These are phyloP conservation scores for Corella eumyota DNA, from an alignment of 23 tunicate species.

Conservation along the genomic window DNA sequence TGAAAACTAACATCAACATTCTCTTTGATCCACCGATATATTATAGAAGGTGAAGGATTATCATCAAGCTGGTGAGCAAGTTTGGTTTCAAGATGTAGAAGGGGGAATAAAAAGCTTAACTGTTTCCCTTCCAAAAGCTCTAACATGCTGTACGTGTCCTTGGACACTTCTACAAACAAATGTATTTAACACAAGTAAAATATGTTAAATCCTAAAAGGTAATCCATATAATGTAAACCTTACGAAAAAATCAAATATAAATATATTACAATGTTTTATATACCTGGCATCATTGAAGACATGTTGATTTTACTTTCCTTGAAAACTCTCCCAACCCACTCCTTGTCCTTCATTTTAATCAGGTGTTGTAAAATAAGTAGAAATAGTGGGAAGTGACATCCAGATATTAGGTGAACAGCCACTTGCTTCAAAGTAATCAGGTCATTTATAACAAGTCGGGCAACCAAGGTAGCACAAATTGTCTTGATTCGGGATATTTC, in stretches of 20 bases:
- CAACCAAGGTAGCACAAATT: slow-evolving; percentile 14
- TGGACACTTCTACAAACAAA: slow-evolving; percentile 36
- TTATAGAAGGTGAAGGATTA: slow-evolving; percentile 15
- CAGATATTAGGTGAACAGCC: slow-evolving; percentile 28
- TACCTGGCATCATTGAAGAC: slow-evolving; percentile 53
- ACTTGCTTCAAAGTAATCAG: slow-evolving; percentile 18
- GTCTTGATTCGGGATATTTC: slow-evolving; percentile 31
- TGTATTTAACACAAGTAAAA: not conserved
- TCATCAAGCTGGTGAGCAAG: slow-evolving; percentile 28
- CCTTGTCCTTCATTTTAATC: slow-evolving; percentile 18
- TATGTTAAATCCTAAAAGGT: not conserved
- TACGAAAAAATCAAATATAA: not conserved
- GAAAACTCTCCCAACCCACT: slow-evolving; percentile 12
- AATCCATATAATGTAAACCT: not conserved
- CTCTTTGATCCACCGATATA: slow-evolving; percentile 59
- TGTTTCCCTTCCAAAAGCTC: slow-evolving; percentile 53
- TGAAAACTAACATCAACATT: slow-evolving; percentile 34
- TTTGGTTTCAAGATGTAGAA: slow-evolving; percentile 36
- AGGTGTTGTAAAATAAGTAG: slow-evolving; percentile 39
- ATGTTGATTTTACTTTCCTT: slow-evolving; percentile 38
- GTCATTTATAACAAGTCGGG: slow-evolving; percentile 12
- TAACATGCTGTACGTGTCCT: slow-evolving; percentile 20
- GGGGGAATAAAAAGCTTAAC: slow-evolving; percentile 48
- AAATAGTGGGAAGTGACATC: slow-evolving; percentile 49
- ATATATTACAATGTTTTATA: not conserved